Conservation (phyloP, 2,797 vertebrate species). For the Synaphobranchus kaupii region DNA sequence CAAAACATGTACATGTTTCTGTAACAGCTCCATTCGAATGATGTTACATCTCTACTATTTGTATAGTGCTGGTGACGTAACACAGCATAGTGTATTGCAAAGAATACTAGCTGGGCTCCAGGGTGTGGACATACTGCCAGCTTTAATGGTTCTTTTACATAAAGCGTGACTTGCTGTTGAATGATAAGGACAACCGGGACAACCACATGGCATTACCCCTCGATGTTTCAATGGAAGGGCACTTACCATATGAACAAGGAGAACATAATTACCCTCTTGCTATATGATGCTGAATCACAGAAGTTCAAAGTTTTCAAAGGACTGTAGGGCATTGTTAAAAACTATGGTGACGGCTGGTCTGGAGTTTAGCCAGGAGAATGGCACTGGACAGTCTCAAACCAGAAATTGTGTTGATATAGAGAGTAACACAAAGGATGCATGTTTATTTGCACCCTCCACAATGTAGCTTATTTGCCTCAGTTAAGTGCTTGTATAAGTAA, state of each 20-base stretch:
- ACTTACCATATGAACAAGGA: background rate
- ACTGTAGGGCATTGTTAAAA: background rate
- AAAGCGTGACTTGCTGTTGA: background rate
- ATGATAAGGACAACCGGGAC: background rate
- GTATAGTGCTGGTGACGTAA: background rate
- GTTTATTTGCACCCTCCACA: background rate
- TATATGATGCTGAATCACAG: background rate
- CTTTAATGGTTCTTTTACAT: background rate
- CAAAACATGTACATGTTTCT: background rate
- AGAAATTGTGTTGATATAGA: background rate
- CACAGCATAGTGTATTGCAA: background rate
- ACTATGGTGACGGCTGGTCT: background rate
- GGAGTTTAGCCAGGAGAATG: background rate
- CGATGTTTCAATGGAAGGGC: background rate
- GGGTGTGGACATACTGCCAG: background rate
- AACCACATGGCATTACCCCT: background rate
- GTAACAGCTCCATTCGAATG: background rate
- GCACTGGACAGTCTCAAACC: background rate
- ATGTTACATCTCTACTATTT: background rate
- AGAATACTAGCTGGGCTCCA: background rate
- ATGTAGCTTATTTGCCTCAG: background rate
- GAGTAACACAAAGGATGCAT: background rate
- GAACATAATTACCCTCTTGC: background rate
- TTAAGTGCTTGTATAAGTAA: background rate
- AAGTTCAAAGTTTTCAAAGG: background rate